Base-by-base conservation (phyloP, 2,888 invertebrate genomes). In the Agrilus biguttatus region DNA sequence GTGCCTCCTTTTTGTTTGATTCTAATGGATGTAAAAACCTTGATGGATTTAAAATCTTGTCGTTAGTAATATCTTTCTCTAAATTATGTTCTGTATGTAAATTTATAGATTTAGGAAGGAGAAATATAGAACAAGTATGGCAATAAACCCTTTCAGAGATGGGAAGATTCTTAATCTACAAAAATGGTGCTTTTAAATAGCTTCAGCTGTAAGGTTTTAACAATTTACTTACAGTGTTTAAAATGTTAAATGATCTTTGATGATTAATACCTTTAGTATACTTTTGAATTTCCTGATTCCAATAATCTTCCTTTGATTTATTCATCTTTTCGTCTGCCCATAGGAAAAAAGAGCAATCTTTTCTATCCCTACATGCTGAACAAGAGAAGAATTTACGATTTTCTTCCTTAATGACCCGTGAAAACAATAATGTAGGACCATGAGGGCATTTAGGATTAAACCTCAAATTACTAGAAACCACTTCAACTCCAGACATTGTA, bases 1-100 rank as follows among this genome's bases (percentile, higher is more conserved):
- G 92, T 0, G 92, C 92, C 65, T 90, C 88, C 19, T 78, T 80
- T 51, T 84, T 82, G 40, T 84, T 76, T 65, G 84, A 76, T 37
- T 80, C 76, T 12, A 83, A 57, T 1, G 87, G 77, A 23, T 72
- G 71, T 8, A 92, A 61, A 56, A 88, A 71, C 43, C 72, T 70
- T 0, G 83, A 78, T 0, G 87, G 84, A 51, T 74, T 69, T 3
- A 56, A 54, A 17, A 85, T 61, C 48, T 75, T 68, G 48, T 78
- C 66, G 54, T 78, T 74, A 1, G 70, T 69, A 6, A 84, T 55
- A 19, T 70, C 66, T 28, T 63, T 65, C 8, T 67, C 59, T 0
- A 78, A 55, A 19, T 70, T 63, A 54, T 84, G 83, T 45, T 69
- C 67, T 1, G 56, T 51, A 56, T 85, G 84, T 39, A 70, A 58